A percentile compares a stretch with the other conserved stretches of the same genome.
Evolutionary conservation across 2,113 vertebrate genomes (phyloP).

Genomic region (Urocitellus parryii): DNA sequence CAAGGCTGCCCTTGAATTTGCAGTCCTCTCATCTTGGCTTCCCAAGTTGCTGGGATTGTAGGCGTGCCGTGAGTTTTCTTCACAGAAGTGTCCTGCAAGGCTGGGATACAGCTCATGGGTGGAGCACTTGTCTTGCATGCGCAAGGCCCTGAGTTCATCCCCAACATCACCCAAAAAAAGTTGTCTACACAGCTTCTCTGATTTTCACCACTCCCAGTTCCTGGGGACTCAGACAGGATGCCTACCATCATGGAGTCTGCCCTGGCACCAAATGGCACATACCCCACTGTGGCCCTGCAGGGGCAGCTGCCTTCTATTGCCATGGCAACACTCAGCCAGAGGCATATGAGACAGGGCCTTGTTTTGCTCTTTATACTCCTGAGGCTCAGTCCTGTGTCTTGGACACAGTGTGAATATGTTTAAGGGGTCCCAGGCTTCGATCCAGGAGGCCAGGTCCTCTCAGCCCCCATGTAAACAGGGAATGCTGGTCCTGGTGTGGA

Average conservation of each 20-base stretch:
- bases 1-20: no score
- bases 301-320: not conserved
- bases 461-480: no score
- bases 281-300: not conserved
- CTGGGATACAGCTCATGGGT: not conserved
- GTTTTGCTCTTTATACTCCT: not conserved
- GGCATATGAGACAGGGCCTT: not conserved
- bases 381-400: not conserved
- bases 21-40: no score
- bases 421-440: not conserved
- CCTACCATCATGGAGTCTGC: not conserved
- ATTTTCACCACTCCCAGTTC: not conserved
- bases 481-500: not conserved
- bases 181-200: not conserved
- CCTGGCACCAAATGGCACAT: not conserved
- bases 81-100: not conserved
- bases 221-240: not conserved
- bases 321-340: not conserved
- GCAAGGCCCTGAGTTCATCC: not conserved
- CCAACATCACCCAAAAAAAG: not conserved
- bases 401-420: fast-evolving
- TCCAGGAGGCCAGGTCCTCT: not conserved
- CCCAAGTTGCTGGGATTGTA: no score
- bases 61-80: not conserved
- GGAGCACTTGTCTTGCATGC: not conserved